Base-by-base conservation (phyloP, 2,797 vertebrate genomes). In the Cossypha dichroa region DNA sequence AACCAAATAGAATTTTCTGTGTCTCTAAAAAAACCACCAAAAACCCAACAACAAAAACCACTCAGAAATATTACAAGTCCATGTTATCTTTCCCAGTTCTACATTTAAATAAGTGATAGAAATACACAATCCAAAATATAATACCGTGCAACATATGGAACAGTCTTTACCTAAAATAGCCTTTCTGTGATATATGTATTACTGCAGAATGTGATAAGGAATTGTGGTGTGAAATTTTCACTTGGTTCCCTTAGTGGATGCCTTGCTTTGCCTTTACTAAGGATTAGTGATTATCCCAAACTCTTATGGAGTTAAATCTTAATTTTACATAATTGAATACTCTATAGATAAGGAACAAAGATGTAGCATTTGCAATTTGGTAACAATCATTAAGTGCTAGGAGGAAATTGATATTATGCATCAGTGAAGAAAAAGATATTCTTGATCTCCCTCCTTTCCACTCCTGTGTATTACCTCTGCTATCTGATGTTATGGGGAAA, bases 401-500 rank as follows among this genome's bases (percentile, higher is more conserved):
- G 7, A 68, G 3, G 11, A 72, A 82, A 81, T 5, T 31, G 5
- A 17, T 20, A 68, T 21, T 23, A 29, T 40, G 11, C 5, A 14
- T 48, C 33, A 18, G 9, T 40, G 31, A 75, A 75, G 17, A 81
- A 78, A 67, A 91, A 84, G 0, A 18, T 48, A 29, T 58, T 23
- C 15, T 40, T 77, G 15, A 51, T 73, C 25, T 85, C 26, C 6
- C 13, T 89, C 9, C 18, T 74, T 75, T n/a, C 11, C 2, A 0
- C 14, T 70, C 10, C 16, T 1, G 1, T 7, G 8, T 29, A 11
- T 88, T 88, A 73, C 38, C 75, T 93, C 21, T 36, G 5, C 21
- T 84, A 15, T 75, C 46, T 23, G 54, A 90, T 93, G 51, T 94
- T 66, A 88, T 7, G 29, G 52, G 56, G 54, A 96, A 85, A 12